Evolutionary conservation across 2,888 invertebrate genomes (phyloP), one percentile per base, ranked within the genome.

Genomic region (Allolobophora icterica): DNA sequence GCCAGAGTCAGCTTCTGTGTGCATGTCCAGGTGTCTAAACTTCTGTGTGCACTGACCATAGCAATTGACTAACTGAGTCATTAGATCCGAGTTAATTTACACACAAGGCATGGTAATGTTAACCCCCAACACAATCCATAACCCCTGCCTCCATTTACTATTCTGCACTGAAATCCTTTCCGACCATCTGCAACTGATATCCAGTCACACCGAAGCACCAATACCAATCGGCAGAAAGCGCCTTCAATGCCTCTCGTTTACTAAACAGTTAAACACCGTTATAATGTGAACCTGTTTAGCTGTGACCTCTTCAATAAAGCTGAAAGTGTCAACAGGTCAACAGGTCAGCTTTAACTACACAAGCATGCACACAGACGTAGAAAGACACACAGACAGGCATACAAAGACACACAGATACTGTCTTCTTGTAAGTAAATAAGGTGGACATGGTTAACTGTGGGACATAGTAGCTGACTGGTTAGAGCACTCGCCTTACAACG

Each of bases 181-280:
- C 11, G 52, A 21, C 52, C 52, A 19, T 24, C 6, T 30, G 71
- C 71, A 71, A 71, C 71, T n/a, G 71, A 71, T 52, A 71, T n/a
- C 71, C 71, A 30, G 17, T 8, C 71, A 0, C 30, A 71, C 71
- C 8, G 71, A 71, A 71, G 71, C 71, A 1, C n/a, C n/a, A n/a
- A 71, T n/a, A 71, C 71, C 71, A n/a, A 71, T 11, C 17, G 6
- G 71, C 30, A 1, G 21, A 24, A 8, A 71, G 17, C n/a, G n/a
- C 71, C n/a, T n/a, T n/a, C n/a, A n/a, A n/a, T n/a, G n/a, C n/a
- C 71, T 71, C 71, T n/a, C 71, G 13, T 71, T 71, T 71, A n/a
- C 71, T n/a, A 71, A 71, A 71, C 71, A 71, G 71, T n/a, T 71
- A n/a, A 71, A 71, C 71, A 71, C 71, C 71, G n/a, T 71, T 71